Evolutionary conservation across 2,113 vertebrate species (phyloP).

Genomic region (Oryzias celebensis): DNA sequence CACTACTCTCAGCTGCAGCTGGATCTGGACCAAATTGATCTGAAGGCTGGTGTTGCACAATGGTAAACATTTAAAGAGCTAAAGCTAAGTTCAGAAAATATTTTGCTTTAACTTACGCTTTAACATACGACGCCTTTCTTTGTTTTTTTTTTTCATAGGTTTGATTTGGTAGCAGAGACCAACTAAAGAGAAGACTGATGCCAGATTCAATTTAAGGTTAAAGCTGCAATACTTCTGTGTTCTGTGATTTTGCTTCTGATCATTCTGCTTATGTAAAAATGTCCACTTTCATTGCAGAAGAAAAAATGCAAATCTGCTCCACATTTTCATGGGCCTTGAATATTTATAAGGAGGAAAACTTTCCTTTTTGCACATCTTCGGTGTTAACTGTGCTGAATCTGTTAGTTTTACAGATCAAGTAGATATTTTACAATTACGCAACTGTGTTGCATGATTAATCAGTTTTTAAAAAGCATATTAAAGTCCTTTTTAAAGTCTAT

Average conservation of each 20-base stretch:
- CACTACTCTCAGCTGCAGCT: slow-evolving; percentile 78
- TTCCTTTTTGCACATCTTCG: slow-evolving; percentile 40
- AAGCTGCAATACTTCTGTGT: slow-evolving; percentile 58
- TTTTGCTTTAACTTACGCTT: background rate
- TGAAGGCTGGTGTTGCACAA: slow-evolving; percentile 79
- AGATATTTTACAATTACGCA: slow-evolving; percentile 61
- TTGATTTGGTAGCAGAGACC: slow-evolving; percentile 72
- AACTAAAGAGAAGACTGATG: slow-evolving; percentile 62
- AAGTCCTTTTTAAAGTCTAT: slow-evolving; percentile 41
- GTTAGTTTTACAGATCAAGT: slow-evolving; percentile 41
- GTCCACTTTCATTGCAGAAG: slow-evolving; percentile 47
- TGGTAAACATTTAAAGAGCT: slow-evolving; percentile 74
- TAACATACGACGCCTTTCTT: background rate
- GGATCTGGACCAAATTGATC: slow-evolving; percentile 83
- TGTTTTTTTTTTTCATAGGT: slow-evolving; percentile 64
- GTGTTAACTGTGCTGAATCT: slow-evolving; percentile 41
- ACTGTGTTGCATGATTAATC: slow-evolving; percentile 57
- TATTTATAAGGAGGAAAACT: slow-evolving; percentile 46
- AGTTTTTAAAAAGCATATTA: slow-evolving; percentile 49
- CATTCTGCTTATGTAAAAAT: slow-evolving; percentile 60
- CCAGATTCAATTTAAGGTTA: slow-evolving; percentile 32
- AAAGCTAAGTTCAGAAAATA: background rate
- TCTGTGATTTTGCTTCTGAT: slow-evolving; percentile 49
- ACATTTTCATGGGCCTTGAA: slow-evolving; percentile 35
- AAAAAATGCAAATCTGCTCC: slow-evolving; percentile 20